A percentile compares a stretch with the other conserved stretches of the same genome.
These are phyloP conservation scores for Liodrosophila aerea DNA, from an alignment of 2,888 invertebrate species.

Conservation along the genomic window DNA sequence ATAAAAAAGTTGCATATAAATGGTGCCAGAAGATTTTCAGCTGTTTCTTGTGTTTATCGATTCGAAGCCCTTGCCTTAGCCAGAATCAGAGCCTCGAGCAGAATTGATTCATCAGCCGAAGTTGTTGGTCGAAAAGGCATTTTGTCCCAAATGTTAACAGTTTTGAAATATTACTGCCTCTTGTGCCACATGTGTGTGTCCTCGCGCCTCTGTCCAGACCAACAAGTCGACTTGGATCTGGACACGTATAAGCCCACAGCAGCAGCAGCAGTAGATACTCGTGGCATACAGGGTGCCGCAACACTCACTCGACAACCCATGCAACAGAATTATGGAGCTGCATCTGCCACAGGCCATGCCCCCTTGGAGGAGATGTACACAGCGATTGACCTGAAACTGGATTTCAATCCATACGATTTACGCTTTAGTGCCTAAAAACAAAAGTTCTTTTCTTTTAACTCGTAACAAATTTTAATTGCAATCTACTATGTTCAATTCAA, in stretches of 20 bases:
- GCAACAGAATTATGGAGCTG: neutral
- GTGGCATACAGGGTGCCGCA: neutral
- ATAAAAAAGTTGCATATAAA: too few species aligned
- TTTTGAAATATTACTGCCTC: slow-evolving; percentile 30
- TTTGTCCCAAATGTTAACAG: slow-evolving; percentile 15
- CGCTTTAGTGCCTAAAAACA: slow-evolving; percentile 31
- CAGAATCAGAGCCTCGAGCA: neutral
- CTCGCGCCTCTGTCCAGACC: slow-evolving; percentile 14
- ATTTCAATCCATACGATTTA: slow-evolving; percentile 57
- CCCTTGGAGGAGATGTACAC: slow-evolving; percentile 18
- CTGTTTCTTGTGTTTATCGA: too few species aligned
- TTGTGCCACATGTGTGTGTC: slow-evolving; percentile 28
- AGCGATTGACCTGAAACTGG: slow-evolving; percentile 43
- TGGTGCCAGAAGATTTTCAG: too few species aligned
- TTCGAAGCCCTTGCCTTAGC: too few species aligned
- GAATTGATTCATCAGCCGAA: slow-evolving; percentile 12
- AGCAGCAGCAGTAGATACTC: neutral
- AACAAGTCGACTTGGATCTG: slow-evolving; percentile 16
- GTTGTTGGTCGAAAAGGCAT: slow-evolving; percentile 5
- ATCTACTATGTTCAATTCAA: too few species aligned
- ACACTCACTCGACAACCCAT: slow-evolving; percentile 27
- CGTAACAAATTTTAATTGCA: too few species aligned
- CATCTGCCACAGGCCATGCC: neutral
- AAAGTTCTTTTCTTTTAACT: neutral
- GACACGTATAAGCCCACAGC: neutral